Base-by-base conservation (phyloP, 2,888 invertebrate genomes). In the Chouioia cunea region DNA sequence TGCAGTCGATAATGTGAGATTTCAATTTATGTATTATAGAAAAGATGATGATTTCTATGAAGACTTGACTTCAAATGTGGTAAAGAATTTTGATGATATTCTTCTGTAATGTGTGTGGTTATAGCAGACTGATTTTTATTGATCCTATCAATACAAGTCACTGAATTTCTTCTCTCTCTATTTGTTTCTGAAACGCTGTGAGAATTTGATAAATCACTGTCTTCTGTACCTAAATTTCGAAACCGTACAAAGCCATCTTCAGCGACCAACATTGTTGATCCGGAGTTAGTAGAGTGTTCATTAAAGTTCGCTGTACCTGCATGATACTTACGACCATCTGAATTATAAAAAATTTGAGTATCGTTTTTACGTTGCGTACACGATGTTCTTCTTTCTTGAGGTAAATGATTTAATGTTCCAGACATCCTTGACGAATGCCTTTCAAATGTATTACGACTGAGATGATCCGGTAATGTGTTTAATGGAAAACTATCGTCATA, bases 241-340 rank as follows among this genome's bases (percentile, higher is more conserved):
- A 96, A 95, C 77, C 96, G 88, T 15, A 96, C 92, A 85, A 96
- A 95, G 4, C 96, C 95, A 81, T 95, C 93, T 82, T 96, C 96
- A 73, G 94, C 93, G n/a, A 95, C 94, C 74, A 96, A 87, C 94
- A 96, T 95, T 77, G 94, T 91, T 70, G 82, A 82, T 20, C 85
- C 84, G 3, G 83, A 81, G 8, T 83, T 88, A 84, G 77, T 89
- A 88, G 58, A 89, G 88, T 75, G 89, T 88, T 79, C 87, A 82
- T 80, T 90, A 88, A 78, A 86, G 48, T 73, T 74, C 52, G 73
- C 84, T 4, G 87, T 85, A 57, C 78, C 88, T 89, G 79, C 89
- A 89, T 77, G 88, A 27, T 47, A 44, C 36, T 64, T 66, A 14
- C 18, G 14, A 60, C 14, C 44, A 14, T 73, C 73, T 8, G 69